Percentiles rank a stretch among this genome's conserved stretches.
Evolutionary conservation across 2,888 invertebrate species (phyloP).

Genomic region (Tethea ocularis): DNA sequence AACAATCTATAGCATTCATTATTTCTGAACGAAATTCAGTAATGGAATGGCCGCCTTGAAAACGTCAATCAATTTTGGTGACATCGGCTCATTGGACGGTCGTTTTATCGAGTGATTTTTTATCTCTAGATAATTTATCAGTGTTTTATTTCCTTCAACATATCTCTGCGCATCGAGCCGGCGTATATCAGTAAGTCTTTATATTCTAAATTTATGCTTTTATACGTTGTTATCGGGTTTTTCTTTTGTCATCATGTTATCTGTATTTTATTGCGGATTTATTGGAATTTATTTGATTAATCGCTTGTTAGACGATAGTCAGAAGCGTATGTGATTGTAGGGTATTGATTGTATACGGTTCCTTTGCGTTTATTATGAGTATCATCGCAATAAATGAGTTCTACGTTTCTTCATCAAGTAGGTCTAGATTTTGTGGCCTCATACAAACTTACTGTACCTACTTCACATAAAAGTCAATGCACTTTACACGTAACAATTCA

Average conservation of each 20-base stretch:
- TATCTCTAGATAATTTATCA: constrained; percentile 48
- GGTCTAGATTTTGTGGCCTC: neutral
- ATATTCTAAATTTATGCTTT: constrained; percentile 28
- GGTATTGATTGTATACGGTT: constrained; percentile 32
- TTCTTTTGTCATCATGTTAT: constrained; percentile 34
- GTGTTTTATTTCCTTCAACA: constrained; percentile 45
- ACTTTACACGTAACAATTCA: too few species aligned
- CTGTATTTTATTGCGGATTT: constrained; percentile 40
- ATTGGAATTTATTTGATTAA: constrained; percentile 36
- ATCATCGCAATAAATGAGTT: neutral
- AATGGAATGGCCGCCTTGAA: constrained; percentile 16
- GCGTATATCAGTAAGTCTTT: constrained; percentile 52
- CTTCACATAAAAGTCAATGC: neutral
- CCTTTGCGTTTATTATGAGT: constrained; percentile 9
- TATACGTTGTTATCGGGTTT: constrained; percentile 3
- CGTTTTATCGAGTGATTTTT: constrained; percentile 38
- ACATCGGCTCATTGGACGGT: constrained; percentile 42
- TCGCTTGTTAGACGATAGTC: constrained; percentile 32
- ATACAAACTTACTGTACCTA: neutral
- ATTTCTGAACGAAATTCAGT: constrained; percentile 3
- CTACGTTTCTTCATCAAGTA: neutral
- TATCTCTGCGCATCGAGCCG: constrained; percentile 37
- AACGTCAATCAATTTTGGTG: constrained; percentile 25
- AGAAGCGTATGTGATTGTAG: constrained; percentile 38
- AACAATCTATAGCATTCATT: too few species aligned